Evolutionary conservation across 2,888 invertebrate genomes (phyloP).

Genomic region (Dyspetes luteomarginatus): DNA sequence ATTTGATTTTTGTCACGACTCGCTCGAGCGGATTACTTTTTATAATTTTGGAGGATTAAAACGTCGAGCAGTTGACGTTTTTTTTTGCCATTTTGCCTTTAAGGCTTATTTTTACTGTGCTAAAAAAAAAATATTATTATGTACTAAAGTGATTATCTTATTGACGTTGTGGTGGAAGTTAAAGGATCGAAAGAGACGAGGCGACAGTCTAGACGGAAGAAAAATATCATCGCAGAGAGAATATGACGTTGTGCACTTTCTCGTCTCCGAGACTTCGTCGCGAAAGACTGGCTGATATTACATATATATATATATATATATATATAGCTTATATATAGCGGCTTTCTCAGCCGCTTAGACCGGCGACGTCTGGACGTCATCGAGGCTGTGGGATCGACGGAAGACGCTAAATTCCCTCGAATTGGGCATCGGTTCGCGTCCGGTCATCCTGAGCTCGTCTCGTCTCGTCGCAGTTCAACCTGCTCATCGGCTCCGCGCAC

Average conservation of each 20-base stretch:
- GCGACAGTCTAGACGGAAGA: slow-evolving; percentile 57
- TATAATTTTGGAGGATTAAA: slow-evolving; percentile 1
- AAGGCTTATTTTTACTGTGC: not conserved
- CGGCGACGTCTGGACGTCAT: slow-evolving; percentile 70
- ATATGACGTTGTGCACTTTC: slow-evolving; percentile 12
- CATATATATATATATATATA: not conserved
- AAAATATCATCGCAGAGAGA: slow-evolving; percentile 28
- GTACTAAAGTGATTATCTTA: not conserved
- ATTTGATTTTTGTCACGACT: slow-evolving; percentile 37
- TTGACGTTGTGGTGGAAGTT: slow-evolving; percentile 4
- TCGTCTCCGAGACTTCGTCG: not conserved
- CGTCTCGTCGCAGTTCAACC: slow-evolving; percentile 27
- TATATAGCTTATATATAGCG: slow-evolving; percentile 50
- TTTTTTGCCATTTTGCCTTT: slow-evolving; percentile 6
- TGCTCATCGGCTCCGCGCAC: slow-evolving; percentile 22
- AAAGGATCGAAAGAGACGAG: not conserved
- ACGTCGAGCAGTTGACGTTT: not conserved
- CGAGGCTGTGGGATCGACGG: slow-evolving; percentile 48
- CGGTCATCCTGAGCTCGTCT: slow-evolving; percentile 41
- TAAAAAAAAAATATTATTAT: slow-evolving; percentile 26
- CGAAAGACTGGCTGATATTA: not conserved
- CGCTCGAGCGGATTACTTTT: slow-evolving; percentile 30
- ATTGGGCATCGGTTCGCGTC: slow-evolving; percentile 64
- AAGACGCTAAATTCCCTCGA: slow-evolving; percentile 65
- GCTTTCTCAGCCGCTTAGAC: slow-evolving; percentile 55